Percentiles rank a stretch among this genome's conserved stretches.
phyloP scores from a whole-genome alignment of 2,797 vertebrate genomes.

The Ceyx erithaca region DNA sequence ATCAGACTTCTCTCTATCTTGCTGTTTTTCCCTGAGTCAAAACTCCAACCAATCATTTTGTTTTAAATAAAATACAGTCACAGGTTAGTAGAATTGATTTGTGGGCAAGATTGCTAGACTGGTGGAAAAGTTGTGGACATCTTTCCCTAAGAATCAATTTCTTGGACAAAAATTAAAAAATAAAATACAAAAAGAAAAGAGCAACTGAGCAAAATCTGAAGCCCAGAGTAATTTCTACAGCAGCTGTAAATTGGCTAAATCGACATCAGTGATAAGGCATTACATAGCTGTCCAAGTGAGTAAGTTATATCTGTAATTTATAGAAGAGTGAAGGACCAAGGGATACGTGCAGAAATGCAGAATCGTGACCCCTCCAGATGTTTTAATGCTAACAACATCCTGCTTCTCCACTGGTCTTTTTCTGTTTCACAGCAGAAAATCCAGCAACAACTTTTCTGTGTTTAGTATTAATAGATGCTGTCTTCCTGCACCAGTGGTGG shows the following conservation, averaged over 20 bases:
- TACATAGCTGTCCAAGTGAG: neutral
- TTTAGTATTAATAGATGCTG: neutral
- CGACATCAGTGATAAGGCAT: neutral
- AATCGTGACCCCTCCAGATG: neutral
- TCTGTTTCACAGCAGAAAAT: neutral
- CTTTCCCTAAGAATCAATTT: constrained; percentile 14
- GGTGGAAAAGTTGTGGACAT: neutral
- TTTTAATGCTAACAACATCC: neutral
- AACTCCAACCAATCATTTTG: constrained; percentile 27
- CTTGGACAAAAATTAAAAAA: neutral
- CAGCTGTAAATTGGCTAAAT: neutral
- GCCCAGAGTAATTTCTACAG: neutral
- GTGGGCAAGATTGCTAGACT: neutral
- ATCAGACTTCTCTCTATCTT: constrained; percentile 9
- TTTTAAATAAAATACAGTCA: constrained; percentile 16
- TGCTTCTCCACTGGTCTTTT: neutral
- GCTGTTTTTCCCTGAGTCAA: constrained; percentile 21
- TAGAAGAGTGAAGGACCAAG: neutral
- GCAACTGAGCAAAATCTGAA: neutral
- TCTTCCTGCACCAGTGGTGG: neutral
- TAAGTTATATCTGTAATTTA: neutral
- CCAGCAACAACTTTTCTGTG: neutral
- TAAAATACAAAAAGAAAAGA: neutral
- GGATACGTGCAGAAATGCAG: neutral
- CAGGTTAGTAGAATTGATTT: constrained; percentile 11